Evolutionary conservation across 2,113 vertebrate genomes (phyloP).

Genomic region (Otolemur garnettii): DNA sequence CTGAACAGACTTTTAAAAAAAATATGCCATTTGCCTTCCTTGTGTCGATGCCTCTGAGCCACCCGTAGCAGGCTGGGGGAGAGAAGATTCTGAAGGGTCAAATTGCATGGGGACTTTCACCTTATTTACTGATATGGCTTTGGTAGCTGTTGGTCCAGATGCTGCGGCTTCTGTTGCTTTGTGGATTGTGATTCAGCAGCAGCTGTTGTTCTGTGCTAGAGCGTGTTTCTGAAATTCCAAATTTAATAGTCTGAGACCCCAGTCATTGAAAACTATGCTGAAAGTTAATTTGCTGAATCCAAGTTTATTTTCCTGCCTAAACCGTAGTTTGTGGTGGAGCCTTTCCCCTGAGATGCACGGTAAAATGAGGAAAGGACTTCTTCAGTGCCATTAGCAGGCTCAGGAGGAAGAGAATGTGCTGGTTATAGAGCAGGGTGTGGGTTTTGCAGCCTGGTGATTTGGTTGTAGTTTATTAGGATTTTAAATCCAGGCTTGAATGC

Average conservation of each 20-base stretch:
- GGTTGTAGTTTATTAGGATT: neutral
- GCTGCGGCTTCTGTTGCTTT: slow-evolving; percentile 66
- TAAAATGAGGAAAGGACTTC: slow-evolving; percentile 41
- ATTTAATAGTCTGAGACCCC: slow-evolving; percentile 82
- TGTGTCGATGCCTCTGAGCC: slow-evolving; percentile 13
- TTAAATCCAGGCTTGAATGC: neutral
- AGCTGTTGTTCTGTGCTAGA: slow-evolving; percentile 75
- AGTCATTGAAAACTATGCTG: slow-evolving; percentile 72
- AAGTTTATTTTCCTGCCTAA: slow-evolving; percentile 81
- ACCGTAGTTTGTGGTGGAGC: slow-evolving; percentile 49
- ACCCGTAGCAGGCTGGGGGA: neutral
- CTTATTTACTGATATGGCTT: slow-evolving; percentile 72
- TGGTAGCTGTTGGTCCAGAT: slow-evolving; percentile 71
- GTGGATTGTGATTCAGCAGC: slow-evolving; percentile 62
- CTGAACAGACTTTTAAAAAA: neutral
- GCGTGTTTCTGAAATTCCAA: slow-evolving; percentile 74
- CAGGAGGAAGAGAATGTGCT: no score
- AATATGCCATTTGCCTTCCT: slow-evolving; percentile 44
- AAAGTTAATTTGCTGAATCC: slow-evolving; percentile 83
- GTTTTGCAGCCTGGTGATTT: neutral
- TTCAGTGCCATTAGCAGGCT: neutral
- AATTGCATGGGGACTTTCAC: slow-evolving; percentile 31
- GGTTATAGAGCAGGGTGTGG: rapidly evolving
- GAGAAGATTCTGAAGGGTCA: slow-evolving; percentile 52
- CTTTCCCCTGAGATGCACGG: slow-evolving; percentile 32